phyloP scores from a whole-genome alignment of 2,113 vertebrate genomes.

The Myrmecophaga tridactyla region DNA sequence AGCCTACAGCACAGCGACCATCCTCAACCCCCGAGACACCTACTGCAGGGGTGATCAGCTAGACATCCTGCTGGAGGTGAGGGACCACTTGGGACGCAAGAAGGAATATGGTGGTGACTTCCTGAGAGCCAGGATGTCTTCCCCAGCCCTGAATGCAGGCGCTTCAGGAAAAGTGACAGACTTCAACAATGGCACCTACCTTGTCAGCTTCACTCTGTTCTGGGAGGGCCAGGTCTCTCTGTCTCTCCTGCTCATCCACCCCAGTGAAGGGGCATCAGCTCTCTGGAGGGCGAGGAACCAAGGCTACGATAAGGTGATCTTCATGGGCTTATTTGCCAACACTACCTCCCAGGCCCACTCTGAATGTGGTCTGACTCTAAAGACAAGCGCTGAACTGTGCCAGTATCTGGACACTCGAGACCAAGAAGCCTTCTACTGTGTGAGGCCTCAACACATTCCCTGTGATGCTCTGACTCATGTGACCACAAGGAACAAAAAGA shows the following conservation, averaged over 20 bases:
- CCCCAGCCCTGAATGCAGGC: slow-evolving; percentile 10
- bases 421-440: slow-evolving; percentile 66
- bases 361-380: slow-evolving; percentile 65
- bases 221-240: slow-evolving; percentile 61
- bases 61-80: no score
- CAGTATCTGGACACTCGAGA: slow-evolving; percentile 48
- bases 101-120: slow-evolving; percentile 26
- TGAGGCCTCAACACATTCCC: slow-evolving; percentile 39
- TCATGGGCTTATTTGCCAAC: slow-evolving; percentile 56
- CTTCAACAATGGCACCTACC: slow-evolving; percentile 64
- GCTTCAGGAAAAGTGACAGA: slow-evolving; percentile 47
- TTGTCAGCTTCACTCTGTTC: slow-evolving; percentile 59
- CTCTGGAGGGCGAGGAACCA: slow-evolving; percentile 63
- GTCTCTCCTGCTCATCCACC: slow-evolving; percentile 70
- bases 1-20: no score
- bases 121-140: slow-evolving; percentile 59
- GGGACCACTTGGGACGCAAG: no score
- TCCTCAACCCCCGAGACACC: no score
- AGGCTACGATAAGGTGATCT: slow-evolving; percentile 57
- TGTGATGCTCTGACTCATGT: slow-evolving; percentile 43
- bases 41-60: no score
- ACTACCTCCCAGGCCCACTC: neutral
- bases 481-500: neutral
- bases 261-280: slow-evolving; percentile 52
- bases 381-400: slow-evolving; percentile 34